phyloP scores from a whole-genome alignment of 53 echinoderm and acorn worm species.

The Zoroaster sp. region DNA sequence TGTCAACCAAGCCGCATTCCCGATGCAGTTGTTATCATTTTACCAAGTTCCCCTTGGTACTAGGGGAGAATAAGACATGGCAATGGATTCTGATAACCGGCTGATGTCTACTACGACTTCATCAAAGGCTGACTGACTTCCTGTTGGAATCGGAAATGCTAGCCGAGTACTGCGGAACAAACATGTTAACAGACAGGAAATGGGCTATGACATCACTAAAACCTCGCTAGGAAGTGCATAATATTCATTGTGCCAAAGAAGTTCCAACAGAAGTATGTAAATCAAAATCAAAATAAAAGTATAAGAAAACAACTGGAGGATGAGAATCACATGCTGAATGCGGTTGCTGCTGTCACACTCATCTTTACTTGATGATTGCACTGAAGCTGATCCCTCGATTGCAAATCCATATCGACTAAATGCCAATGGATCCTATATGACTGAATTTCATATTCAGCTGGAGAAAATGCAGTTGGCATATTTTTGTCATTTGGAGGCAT shows the following conservation, averaged over 20 bases:
- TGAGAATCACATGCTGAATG: background rate
- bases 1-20: background rate
- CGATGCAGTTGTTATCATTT: background rate
- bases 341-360: background rate
- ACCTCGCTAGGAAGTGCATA: background rate
- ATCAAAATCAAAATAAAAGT: background rate
- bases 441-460: background rate
- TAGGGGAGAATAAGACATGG: background rate
- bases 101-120: background rate
- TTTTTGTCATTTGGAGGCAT: background rate
- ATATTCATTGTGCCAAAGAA: background rate
- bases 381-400: background rate
- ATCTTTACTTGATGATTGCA: background rate
- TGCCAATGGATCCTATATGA: background rate
- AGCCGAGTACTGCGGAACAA: slow-evolving; percentile 28
- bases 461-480: background rate
- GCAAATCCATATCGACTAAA: background rate
- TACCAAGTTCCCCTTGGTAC: background rate
- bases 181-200: slow-evolving; percentile 54
- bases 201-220: slow-evolving; percentile 32
- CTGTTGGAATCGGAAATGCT: slow-evolving; percentile 11
- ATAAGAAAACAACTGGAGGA: background rate
- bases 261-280: background rate
- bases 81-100: background rate
- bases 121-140: slow-evolving; percentile 7